phyloP scores from a whole-genome alignment of 2,888 invertebrate genomes.

The Lingula anatina region DNA sequence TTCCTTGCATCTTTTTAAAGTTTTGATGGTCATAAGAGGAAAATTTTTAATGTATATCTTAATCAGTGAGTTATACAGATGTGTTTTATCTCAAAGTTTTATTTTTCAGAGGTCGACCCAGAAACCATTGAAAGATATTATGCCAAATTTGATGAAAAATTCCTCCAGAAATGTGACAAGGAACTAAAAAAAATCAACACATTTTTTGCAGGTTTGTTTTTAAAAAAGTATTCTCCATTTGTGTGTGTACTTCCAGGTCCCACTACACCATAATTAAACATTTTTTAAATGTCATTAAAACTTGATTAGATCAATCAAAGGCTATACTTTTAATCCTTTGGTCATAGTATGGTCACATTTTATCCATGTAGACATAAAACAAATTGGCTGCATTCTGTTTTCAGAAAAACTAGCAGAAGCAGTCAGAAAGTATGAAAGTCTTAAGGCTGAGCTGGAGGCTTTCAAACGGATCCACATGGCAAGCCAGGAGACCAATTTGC shows the following conservation, averaged over 20 bases:
- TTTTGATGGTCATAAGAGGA: no score
- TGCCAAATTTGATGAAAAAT: conserved; percentile 91
- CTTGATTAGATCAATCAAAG: no score
- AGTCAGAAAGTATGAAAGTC: conserved; percentile 83
- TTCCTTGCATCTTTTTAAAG: no score
- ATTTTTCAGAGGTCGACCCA: conserved; percentile 68
- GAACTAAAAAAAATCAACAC: conserved; percentile 95
- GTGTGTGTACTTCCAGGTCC: not conserved
- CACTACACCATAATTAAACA: no score
- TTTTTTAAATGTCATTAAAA: no score
- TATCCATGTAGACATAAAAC: no score
- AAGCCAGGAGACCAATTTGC: conserved; percentile 23
- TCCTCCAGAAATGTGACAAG: conserved; percentile 90
- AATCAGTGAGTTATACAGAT: no score
- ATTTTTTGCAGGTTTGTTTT: conserved; percentile 79
- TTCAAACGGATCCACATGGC: conserved; percentile 38
- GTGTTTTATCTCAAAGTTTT: conserved; percentile 3
- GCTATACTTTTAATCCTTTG: no score
- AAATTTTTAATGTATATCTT: no score
- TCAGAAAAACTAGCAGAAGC: conserved; percentile 96
- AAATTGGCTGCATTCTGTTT: no score
- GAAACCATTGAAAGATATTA: conserved; percentile 81
- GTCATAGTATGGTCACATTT: no score
- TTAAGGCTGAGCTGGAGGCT: conserved; percentile 77
- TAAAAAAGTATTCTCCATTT: not conserved